phyloP scores from a whole-genome alignment of 2,888 invertebrate genomes.

The Lepidocyrtoides sp. region DNA sequence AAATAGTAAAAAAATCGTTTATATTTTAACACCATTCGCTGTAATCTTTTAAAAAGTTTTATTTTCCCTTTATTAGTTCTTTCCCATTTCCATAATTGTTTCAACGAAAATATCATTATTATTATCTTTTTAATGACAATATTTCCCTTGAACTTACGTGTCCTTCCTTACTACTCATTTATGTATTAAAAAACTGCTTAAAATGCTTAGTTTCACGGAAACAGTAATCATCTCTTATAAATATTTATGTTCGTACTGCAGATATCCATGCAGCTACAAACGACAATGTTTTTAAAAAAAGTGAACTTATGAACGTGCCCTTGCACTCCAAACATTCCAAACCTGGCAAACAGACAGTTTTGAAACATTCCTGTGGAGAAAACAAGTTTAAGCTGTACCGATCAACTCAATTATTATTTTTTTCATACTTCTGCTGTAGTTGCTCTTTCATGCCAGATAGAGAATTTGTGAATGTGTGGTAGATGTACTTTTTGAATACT shows the following conservation, averaged over 20 bases:
- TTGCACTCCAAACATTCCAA: slow-evolving; percentile 43
- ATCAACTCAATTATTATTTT: slow-evolving; percentile 64
- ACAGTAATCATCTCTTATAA: no score
- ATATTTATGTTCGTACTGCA: not conserved
- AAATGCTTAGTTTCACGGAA: no score
- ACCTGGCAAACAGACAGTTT: slow-evolving; percentile 68
- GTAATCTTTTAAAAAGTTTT: no score
- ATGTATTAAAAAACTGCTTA: not conserved
- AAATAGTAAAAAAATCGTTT: no score
- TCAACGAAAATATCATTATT: not conserved
- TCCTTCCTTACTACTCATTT: not conserved
- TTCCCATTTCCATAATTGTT: not conserved
- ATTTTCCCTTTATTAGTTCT: no score
- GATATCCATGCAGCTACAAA: not conserved
- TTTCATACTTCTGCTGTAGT: not conserved
- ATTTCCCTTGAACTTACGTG: not conserved
- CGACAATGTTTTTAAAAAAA: not conserved
- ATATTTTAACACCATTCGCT: no score
- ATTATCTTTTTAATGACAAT: slow-evolving; percentile 34
- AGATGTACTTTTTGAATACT: not conserved
- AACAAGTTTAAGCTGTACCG: slow-evolving; percentile 30
- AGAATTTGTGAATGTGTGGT: slow-evolving; percentile 29
- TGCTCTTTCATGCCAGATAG: not conserved
- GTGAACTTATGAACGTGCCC: not conserved
- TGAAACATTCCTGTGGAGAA: slow-evolving; percentile 67